These are phyloP conservation scores for Isotomurus palustris DNA, from an alignment of 2,888 invertebrate species.

Conservation along the genomic window DNA sequence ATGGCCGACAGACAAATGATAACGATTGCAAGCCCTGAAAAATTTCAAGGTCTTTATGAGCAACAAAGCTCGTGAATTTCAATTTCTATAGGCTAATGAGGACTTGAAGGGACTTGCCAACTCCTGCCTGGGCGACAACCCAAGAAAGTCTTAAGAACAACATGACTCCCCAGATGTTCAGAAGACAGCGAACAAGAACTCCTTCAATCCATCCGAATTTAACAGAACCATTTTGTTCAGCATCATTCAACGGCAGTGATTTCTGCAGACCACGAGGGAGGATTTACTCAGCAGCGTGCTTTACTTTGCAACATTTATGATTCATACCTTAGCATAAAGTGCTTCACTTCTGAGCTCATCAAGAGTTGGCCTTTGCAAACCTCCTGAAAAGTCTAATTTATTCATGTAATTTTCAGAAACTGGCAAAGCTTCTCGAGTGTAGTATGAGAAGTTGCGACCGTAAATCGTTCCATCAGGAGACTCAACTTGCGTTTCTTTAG, in stretches of 20 bases:
- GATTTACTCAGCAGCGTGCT: not conserved
- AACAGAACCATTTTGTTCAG: constrained; percentile 30
- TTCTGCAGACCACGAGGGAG: constrained; percentile 38
- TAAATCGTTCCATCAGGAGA: constrained; percentile 37
- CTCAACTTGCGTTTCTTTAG: constrained; percentile 43
- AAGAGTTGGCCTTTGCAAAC: constrained; percentile 40
- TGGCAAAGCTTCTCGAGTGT: constrained; percentile 45
- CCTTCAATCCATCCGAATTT: constrained; percentile 47
- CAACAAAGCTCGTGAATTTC: not conserved
- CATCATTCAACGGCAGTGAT: constrained; percentile 28
- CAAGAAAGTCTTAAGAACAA: constrained; percentile 59
- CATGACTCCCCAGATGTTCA: constrained; percentile 57
- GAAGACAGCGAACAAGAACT: constrained; percentile 51
- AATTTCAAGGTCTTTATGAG: no score
- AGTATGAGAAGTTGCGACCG: constrained; percentile 45
- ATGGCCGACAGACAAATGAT: constrained; percentile 45
- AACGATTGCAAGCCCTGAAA: constrained; percentile 45
- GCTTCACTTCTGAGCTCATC: constrained; percentile 46
- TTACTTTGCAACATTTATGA: not conserved
- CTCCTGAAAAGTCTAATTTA: constrained; percentile 26
- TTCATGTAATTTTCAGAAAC: constrained; percentile 45
- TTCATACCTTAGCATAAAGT: constrained; percentile 43
- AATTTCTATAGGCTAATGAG: not conserved
- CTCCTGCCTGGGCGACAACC: constrained; percentile 58
- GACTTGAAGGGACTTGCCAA: constrained; percentile 17